phyloP scores from a whole-genome alignment of 2,113 vertebrate species.

The Gnathonemus echidnorhynchus region DNA sequence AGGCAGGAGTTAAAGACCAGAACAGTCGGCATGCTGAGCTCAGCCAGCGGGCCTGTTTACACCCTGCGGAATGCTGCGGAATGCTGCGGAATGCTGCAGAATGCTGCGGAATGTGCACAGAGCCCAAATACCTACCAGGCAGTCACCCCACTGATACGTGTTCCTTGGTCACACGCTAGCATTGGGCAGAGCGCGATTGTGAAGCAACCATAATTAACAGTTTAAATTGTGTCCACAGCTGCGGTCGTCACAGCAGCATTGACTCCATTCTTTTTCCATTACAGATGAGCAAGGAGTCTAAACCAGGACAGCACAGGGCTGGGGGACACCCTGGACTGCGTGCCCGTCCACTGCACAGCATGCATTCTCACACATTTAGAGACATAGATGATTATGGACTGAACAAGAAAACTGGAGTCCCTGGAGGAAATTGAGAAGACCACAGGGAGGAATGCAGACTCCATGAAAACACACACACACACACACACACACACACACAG shows the following conservation, averaged over 20 bases:
- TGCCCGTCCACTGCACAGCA: not conserved
- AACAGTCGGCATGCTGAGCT: constrained; percentile 23
- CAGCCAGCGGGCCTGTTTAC: constrained; percentile 2
- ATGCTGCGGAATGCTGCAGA: too few species aligned
- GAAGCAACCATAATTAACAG: not conserved
- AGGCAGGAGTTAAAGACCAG: constrained; percentile 3
- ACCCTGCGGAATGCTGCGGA: not conserved
- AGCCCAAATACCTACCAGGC: not conserved
- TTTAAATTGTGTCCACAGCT: not conserved
- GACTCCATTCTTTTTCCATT: not conserved
- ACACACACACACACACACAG: not conserved
- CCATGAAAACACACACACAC: too few species aligned
- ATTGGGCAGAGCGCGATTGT: not conserved
- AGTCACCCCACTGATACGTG: not conserved
- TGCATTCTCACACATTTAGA: not conserved
- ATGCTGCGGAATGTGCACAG: not conserved
- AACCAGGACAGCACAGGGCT: not conserved
- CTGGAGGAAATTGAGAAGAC: too few species aligned
- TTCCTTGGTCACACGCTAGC: not conserved
- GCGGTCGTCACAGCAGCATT: not conserved
- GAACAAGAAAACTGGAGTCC: not conserved
- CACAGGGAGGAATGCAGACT: not conserved
- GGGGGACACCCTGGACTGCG: not conserved
- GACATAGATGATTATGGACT: not conserved
- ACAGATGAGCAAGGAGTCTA: not conserved